phyloP scores from a whole-genome alignment of 2,888 invertebrate genomes.

The Spilosoma lubricipeda region DNA sequence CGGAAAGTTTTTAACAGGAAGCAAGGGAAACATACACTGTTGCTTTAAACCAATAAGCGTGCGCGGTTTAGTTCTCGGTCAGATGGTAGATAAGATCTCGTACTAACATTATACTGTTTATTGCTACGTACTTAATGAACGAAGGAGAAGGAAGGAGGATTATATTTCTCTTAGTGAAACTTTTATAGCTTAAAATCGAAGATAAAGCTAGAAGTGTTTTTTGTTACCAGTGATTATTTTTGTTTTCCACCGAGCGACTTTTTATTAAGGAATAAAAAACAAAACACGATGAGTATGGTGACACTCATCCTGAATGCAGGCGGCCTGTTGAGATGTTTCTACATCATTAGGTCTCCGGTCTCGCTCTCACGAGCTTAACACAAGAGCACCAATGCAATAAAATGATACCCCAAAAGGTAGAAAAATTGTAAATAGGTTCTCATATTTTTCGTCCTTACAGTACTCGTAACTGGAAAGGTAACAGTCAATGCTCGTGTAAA shows the following conservation, averaged over 20 bases:
- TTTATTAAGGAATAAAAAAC: too few relatives aligned
- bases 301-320: too few relatives aligned
- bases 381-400: too few relatives aligned
- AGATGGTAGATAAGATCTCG: background rate
- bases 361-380: too few relatives aligned
- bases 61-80: background rate
- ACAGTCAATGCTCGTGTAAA: background rate
- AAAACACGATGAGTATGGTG: too few relatives aligned
- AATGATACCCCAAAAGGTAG: background rate
- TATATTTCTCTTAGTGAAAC: background rate
- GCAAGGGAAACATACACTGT: background rate
- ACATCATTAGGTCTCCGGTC: too few relatives aligned
- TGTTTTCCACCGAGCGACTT: too few relatives aligned
- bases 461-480: background rate
- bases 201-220: background rate
- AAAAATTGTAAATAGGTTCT: background rate
- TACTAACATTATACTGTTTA: background rate
- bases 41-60: background rate
- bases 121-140: background rate
- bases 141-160: background rate
- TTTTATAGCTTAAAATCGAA: background rate
- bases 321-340: too few relatives aligned
- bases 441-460: background rate
- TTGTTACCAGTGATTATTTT: too few relatives aligned
- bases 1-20: background rate